Conservation (phyloP, 1,140 invertebrate species). For the Lethrus apterus region DNA sequence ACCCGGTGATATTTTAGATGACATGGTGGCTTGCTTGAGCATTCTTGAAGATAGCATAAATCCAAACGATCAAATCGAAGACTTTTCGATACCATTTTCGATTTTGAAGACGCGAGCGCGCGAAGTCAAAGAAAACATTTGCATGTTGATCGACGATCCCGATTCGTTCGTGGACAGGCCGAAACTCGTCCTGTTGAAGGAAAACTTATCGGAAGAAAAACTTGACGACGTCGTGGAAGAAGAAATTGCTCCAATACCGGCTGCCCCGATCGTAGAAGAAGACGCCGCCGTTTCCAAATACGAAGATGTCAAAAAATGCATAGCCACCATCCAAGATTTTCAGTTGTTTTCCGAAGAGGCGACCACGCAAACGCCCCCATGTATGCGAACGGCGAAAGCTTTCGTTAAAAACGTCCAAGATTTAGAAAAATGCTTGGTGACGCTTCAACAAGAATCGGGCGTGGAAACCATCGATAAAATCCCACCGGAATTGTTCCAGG, state of each 20-base stretch:
- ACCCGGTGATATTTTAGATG: slow-evolving; percentile 30
- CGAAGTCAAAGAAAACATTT: slow-evolving; percentile 34
- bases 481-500: slow-evolving; percentile 24
- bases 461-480: slow-evolving; percentile 28
- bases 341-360: slow-evolving; percentile 22
- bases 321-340: slow-evolving; percentile 28
- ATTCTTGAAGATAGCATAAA: slow-evolving; percentile 37
- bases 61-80: slow-evolving; percentile 19
- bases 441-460: slow-evolving; percentile 27
- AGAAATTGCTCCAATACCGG: not conserved
- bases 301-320: slow-evolving; percentile 30
- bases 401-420: slow-evolving; percentile 26
- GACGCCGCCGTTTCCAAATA: slow-evolving; percentile 15
- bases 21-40: slow-evolving; percentile 36
- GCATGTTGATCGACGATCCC: slow-evolving; percentile 8
- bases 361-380: slow-evolving; percentile 10
- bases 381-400: slow-evolving; percentile 4
- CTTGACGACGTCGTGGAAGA: slow-evolving; percentile 8
- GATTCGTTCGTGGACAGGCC: not conserved
- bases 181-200: not conserved
- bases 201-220: slow-evolving; percentile 12
- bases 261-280: slow-evolving; percentile 17
- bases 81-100: slow-evolving; percentile 25
- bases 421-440: slow-evolving; percentile 29
- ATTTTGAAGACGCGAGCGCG: slow-evolving; percentile 25